Base-by-base conservation (phyloP, 2,113 vertebrate genomes). In the Lota lota region DNA sequence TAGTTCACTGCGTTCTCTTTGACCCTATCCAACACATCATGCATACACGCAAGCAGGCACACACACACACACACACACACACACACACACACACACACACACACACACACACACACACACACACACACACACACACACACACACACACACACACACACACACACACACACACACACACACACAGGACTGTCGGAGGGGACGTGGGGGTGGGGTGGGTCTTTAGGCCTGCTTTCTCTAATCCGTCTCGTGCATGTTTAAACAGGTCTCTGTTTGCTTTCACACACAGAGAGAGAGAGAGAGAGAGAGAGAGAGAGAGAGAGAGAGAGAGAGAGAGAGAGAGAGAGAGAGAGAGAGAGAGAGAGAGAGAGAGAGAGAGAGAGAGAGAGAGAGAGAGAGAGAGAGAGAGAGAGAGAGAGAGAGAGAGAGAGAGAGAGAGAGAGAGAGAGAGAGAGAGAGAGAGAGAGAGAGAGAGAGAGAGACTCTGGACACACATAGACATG, bases 211-310 rank as follows among this genome's bases (percentile, higher is more conserved):
- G 53, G 17, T 4, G 53, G 53, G 53, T 56, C 16, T 18, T 14
- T 7, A 56, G 53, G 53, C 53, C 16, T 15, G 16, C 12, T 53
- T 33, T 7, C 28, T 33, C 28, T 47, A 2, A 47, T 47, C 10
- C 8, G 40, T 14, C 40, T 47, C 12, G 40, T 47, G 40, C 61
- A 71, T 85, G 73, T 84, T 79, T 82, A 73, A 81, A 77, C 81
- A 84, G 70, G 71, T 62, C 64, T 87, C 64, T 87, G 83, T 88
- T 87, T 88, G 82, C 86, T 60, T 51, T 82, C 83, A 84, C 75
- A 77, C 21, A 14, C 8, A 47, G 10, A 58, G 33, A 68, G 70
- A 77, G 69, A 74, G 70, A 11, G 36, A 66, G 62, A 76, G 76
- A 76, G 7, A 56, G 75, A 70, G 62, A 64, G 67, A 54, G 68